Evolutionary conservation across 2,888 invertebrate species (phyloP).

Genomic region (Lasioglossum villosulum): DNA sequence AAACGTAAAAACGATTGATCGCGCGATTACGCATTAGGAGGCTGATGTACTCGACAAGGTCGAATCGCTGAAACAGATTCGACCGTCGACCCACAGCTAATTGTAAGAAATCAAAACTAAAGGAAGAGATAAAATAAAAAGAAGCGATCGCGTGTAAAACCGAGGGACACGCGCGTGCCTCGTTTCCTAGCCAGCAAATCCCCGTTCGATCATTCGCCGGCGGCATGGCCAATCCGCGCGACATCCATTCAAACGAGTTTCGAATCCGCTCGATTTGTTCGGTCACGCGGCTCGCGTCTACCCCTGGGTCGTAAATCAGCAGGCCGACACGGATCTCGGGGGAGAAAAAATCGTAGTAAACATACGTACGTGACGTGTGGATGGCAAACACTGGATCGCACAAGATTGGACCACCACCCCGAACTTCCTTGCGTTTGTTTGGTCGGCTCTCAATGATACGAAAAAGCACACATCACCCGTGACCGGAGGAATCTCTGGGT

Average conservation of each 20-base stretch:
- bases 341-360: background rate
- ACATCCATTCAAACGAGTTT: background rate
- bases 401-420: background rate
- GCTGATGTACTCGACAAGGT: background rate
- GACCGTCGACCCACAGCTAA: background rate
- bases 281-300: conserved; percentile 1
- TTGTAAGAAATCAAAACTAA: background rate
- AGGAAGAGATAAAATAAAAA: background rate
- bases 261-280: background rate
- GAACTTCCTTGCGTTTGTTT: conserved; percentile 36
- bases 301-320: background rate
- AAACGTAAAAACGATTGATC: conserved; percentile 3
- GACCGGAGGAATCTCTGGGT: conserved; percentile 21
- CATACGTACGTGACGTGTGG: conserved; percentile 37
- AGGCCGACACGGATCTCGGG: background rate
- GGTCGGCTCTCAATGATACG: background rate
- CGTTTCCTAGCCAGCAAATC: background rate
- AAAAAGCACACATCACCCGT: conserved; percentile 51
- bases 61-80: background rate
- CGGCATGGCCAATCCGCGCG: background rate
- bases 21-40: conserved; percentile 2
- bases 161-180: background rate
- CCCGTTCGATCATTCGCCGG: background rate
- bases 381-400: background rate
- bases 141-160: background rate